These are phyloP conservation scores for Monopis laevigella DNA, from an alignment of 2,888 invertebrate genomes.

Conservation along the genomic window DNA sequence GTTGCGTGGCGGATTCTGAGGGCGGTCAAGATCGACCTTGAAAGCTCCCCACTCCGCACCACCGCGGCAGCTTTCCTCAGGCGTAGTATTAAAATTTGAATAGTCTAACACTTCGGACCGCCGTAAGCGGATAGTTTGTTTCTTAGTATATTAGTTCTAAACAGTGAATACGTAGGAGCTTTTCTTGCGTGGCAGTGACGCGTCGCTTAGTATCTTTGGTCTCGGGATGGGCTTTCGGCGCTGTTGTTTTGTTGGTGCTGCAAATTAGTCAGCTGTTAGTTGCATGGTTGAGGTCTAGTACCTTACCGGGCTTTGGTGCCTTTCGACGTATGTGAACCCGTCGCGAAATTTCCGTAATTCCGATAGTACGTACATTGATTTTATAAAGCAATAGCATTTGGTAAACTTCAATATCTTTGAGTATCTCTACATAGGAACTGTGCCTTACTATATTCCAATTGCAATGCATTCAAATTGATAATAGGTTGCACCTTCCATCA, in stretches of 20 bases:
- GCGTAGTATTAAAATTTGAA: constrained; percentile 50
- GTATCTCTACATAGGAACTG: too few species aligned
- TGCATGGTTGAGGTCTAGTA: constrained; percentile 40
- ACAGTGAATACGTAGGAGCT: constrained; percentile 25
- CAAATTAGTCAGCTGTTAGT: constrained; percentile 57
- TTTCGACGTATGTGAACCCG: neutral
- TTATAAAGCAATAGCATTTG: too few species aligned
- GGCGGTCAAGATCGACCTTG: constrained; percentile 54
- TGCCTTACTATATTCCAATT: too few species aligned
- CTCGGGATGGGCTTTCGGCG: constrained; percentile 14
- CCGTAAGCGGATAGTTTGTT: constrained; percentile 39
- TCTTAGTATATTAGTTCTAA: constrained; percentile 11
- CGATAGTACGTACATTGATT: too few species aligned
- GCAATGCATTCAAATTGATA: too few species aligned
- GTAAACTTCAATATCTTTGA: too few species aligned
- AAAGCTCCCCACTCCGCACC: constrained; percentile 28
- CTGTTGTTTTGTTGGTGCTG: constrained; percentile 53
- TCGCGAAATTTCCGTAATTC: too few species aligned
- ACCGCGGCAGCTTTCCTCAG: constrained; percentile 25
- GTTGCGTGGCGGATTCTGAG: constrained; percentile 34
- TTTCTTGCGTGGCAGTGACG: constrained; percentile 25
- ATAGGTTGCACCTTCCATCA: too few species aligned
- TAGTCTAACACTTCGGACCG: constrained; percentile 50
- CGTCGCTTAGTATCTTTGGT: neutral
- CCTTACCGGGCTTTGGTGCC: constrained; percentile 27